phyloP scores from a whole-genome alignment of 2,797 vertebrate species.

The Carapus acus region DNA sequence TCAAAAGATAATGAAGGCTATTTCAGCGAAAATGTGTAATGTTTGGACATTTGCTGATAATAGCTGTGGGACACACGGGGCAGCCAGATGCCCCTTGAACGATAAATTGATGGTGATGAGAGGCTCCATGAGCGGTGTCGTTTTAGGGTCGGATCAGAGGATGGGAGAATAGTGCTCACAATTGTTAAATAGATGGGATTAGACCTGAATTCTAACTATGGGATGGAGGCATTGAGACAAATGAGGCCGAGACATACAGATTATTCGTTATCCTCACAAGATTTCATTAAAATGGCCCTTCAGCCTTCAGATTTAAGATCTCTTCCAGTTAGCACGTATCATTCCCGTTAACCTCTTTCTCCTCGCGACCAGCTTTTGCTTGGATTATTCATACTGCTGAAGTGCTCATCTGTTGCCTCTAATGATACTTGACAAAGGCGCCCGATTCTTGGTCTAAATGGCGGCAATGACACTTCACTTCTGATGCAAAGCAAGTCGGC shows the following conservation, averaged over 20 bases:
- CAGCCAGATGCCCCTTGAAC: background rate
- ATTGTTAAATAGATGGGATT: too few relatives aligned
- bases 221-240: too few relatives aligned
- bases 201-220: too few relatives aligned
- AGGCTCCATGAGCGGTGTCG: background rate
- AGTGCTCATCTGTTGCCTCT: background rate
- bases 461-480: too few relatives aligned
- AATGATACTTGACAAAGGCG: background rate
- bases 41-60: background rate
- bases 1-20: constrained; percentile 3
- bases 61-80: constrained; percentile 7
- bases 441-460: background rate
- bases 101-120: constrained; percentile 12
- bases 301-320: constrained; percentile 7
- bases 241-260: too few relatives aligned
- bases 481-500: background rate
- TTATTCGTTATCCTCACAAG: too few relatives aligned
- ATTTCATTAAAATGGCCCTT: constrained; percentile 5
- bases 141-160: background rate
- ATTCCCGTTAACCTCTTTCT: background rate
- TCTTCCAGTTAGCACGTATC: background rate
- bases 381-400: too few relatives aligned
- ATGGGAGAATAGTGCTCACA: background rate
- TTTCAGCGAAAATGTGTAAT: background rate
- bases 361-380: background rate